Base-by-base conservation (phyloP, 2,888 invertebrate genomes). In the Amphipyra berbera region DNA sequence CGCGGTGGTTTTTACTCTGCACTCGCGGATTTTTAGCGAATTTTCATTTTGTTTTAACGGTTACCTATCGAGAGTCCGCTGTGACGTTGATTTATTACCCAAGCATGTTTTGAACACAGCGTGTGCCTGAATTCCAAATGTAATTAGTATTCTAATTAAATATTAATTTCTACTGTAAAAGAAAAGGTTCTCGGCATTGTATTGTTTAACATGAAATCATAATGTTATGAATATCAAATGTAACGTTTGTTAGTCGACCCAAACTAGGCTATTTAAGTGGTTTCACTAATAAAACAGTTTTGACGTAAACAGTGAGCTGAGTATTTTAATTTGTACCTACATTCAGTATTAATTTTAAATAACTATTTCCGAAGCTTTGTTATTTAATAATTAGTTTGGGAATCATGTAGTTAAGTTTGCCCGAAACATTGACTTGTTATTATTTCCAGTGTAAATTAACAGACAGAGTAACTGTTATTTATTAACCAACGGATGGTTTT, bases 1-100 rank as follows among this genome's bases (percentile, higher is more conserved):
- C 86, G 88, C 84, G 86, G 88, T 87, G 88, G 88, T 89, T 90
- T 88, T 87, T 85, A 67, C 85, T 33, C 33, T 82, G 87, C 85
- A 82, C 79, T 76, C 80, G 82, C 82, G 83, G 86, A 84, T 83
- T 88, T 88, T 90, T 87, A 82, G 68, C 66, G 48, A 78, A 68
- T 68, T 78, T 76, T 74, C 52, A 55, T 80, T 84, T 83, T 78
- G 73, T 78, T 79, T 83, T 81, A 72, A 68, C 73, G n/a, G n/a
- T n/a, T n/a, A 61, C 68, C 79, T 73, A 76, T 76, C 66, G 73
- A 76, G 67, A 63, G 68, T 49, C 15, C 59, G 59, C 38, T 57
- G 68, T 73, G 79, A 83, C 83, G 74, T 83, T 85, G 84, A 88
- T 87, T 86, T 88, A 87, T 85, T 78, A 76, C 69, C 67, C 73